Evolutionary conservation across 2,113 vertebrate genomes (phyloP).

Genomic region (Hiodon tergisus): DNA sequence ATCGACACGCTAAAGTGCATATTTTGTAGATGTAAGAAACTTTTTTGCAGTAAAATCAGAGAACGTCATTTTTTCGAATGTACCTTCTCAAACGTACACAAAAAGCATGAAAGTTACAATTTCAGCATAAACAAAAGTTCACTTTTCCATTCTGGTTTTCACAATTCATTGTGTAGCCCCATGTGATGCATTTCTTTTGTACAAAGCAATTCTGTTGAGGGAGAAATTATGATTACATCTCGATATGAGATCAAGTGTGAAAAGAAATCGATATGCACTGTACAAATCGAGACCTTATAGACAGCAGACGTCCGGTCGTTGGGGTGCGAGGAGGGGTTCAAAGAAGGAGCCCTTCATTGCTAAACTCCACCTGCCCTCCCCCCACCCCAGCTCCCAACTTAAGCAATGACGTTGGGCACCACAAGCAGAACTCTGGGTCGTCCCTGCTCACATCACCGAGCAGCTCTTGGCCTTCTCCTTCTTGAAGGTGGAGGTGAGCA

Average conservation of each 20-base stretch:
- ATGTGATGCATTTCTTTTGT: not conserved
- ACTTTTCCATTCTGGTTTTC: not conserved
- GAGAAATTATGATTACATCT: slow-evolving; percentile 5
- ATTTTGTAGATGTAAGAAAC: slow-evolving; percentile 22
- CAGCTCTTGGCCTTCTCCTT: slow-evolving; percentile 91
- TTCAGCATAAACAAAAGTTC: not conserved
- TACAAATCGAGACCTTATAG: not conserved
- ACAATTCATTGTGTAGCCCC: slow-evolving; percentile 14
- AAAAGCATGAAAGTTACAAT: slow-evolving; percentile 4
- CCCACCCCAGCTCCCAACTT: not conserved
- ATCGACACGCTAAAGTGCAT: slow-evolving; percentile 27
- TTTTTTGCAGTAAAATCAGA: slow-evolving; percentile 14
- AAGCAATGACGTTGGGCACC: not conserved
- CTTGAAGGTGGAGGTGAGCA: slow-evolving; percentile 83
- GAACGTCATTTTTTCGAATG: not conserved
- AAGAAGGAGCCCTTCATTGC: slow-evolving; percentile 1
- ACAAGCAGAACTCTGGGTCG: slow-evolving; percentile 28
- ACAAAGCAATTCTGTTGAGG: not conserved
- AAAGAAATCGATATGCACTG: slow-evolving; percentile 12
- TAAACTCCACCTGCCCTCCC: not conserved
- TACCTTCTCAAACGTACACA: not conserved
- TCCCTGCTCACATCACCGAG: slow-evolving; percentile 80
- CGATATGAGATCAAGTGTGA: not conserved
- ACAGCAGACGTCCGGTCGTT: not conserved
- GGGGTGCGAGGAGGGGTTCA: slow-evolving; percentile 1